Percentiles rank a stretch among this genome's conserved stretches.
phyloP scores from a whole-genome alignment of 2,113 vertebrate genomes.

The Lasiurus cinereus region DNA sequence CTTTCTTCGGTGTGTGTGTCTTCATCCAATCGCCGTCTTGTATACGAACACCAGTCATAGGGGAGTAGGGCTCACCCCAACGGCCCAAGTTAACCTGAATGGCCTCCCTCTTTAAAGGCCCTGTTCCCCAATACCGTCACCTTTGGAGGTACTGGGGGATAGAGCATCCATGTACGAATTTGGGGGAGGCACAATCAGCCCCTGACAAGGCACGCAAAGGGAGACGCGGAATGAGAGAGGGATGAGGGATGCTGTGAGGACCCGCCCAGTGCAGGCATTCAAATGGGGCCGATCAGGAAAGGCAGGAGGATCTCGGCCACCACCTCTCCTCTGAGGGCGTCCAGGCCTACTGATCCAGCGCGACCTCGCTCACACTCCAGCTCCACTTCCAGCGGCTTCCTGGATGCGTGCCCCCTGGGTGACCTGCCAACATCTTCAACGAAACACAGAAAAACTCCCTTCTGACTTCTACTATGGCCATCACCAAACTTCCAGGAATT shows the following conservation, averaged over 20 bases:
- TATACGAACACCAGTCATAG: neutral
- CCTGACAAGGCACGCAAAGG: neutral
- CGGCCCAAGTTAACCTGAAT: neutral
- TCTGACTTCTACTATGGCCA: conserved; percentile 47
- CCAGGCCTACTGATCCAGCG: neutral
- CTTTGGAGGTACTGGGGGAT: neutral
- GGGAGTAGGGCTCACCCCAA: neutral
- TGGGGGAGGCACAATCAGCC: neutral
- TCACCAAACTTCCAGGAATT: conserved; percentile 33
- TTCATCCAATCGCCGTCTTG: neutral
- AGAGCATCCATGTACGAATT: neutral
- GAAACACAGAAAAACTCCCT: conserved; percentile 31
- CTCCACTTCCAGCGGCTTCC: neutral
- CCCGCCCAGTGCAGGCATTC: neutral
- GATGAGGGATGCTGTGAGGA: neutral
- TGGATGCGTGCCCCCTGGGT: neutral
- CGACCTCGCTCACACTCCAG: neutral
- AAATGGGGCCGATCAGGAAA: neutral
- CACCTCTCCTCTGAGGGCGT: neutral
- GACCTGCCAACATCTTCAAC: conserved; percentile 48
- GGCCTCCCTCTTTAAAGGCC: neutral
- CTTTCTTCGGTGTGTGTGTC: neutral
- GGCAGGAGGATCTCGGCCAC: neutral
- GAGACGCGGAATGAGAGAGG: neutral
- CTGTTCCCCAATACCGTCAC: neutral